Evolutionary conservation across 2,797 vertebrate genomes (phyloP).

Genomic region (Yasuhikotakia modesta): DNA sequence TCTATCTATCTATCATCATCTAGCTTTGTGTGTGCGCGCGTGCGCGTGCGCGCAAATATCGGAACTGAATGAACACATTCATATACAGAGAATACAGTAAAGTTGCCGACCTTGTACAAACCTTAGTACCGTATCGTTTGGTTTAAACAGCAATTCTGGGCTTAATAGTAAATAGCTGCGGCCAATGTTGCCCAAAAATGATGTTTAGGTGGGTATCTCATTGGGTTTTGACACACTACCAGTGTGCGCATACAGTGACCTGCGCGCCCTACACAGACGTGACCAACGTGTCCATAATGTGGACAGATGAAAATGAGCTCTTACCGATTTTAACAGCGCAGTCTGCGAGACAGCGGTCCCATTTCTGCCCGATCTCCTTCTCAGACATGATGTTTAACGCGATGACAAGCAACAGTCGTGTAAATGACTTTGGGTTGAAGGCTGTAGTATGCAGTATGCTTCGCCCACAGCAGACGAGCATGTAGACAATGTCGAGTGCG

Average conservation of each 20-base stretch:
- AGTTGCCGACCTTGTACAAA: no score
- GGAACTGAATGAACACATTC: no score
- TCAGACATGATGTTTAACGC: constrained; percentile 77
- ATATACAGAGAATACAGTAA: no score
- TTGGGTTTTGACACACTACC: no score
- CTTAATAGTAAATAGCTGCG: no score
- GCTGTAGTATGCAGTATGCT: constrained; percentile 19
- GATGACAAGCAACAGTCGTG: constrained; percentile 32
- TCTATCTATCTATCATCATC: no score
- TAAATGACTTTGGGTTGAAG: constrained; percentile 42
- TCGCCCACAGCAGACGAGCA: not conserved
- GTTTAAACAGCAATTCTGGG: no score
- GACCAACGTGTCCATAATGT: not conserved
- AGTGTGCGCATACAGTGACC: constrained; percentile 2
- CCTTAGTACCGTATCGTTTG: no score
- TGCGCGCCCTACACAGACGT: not conserved
- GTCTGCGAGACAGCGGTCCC: constrained; percentile 79
- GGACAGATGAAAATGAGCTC: constrained; percentile 10
- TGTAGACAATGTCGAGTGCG: constrained; percentile 43
- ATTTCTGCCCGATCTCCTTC: constrained; percentile 78
- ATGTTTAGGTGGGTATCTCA: not conserved
- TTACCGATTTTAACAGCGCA: constrained; percentile 79
- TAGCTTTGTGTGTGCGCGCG: no score
- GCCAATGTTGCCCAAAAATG: not conserved
- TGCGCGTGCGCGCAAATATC: no score